These are phyloP conservation scores for Fissipunctia ypsillon DNA, from an alignment of 2,888 invertebrate genomes.

Conservation along the genomic window DNA sequence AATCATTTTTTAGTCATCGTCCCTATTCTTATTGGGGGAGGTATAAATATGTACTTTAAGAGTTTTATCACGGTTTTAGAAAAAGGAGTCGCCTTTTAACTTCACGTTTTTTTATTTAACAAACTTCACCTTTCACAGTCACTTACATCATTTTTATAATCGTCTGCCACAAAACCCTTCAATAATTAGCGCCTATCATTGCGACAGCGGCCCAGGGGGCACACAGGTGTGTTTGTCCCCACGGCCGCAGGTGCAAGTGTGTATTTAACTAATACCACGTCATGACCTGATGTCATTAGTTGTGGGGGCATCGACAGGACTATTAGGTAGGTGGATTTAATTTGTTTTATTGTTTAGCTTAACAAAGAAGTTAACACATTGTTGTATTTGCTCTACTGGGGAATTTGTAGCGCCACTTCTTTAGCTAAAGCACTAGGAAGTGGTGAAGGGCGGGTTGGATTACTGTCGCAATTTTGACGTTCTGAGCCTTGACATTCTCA, in stretches of 20 bases:
- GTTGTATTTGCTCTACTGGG: no score
- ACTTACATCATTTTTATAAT: background rate
- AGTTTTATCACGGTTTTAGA: no score
- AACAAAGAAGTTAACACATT: no score
- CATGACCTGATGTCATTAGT: conserved; percentile 36
- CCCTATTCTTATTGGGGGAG: no score
- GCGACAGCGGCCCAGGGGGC: conserved; percentile 6
- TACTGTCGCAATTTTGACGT: no score
- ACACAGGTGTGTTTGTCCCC: conserved; percentile 68
- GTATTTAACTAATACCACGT: conserved; percentile 45
- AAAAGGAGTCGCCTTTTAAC: background rate
- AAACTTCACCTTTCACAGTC: background rate
- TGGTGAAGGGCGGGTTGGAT: no score
- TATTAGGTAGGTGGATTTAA: background rate
- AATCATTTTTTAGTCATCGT: no score
- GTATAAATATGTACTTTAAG: no score
- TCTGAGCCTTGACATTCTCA: no score
- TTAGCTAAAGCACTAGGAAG: no score
- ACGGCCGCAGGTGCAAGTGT: conserved; percentile 72
- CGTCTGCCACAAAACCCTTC: conserved; percentile 25
- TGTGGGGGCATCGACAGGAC: conserved; percentile 4
- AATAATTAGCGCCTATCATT: conserved; percentile 49
- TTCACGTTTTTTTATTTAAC: background rate
- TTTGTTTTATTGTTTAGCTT: background rate
- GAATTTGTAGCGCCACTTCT: no score